Base-by-base conservation (phyloP, 1,140 invertebrate genomes). In the Aphelenchoides fujianensis region DNA sequence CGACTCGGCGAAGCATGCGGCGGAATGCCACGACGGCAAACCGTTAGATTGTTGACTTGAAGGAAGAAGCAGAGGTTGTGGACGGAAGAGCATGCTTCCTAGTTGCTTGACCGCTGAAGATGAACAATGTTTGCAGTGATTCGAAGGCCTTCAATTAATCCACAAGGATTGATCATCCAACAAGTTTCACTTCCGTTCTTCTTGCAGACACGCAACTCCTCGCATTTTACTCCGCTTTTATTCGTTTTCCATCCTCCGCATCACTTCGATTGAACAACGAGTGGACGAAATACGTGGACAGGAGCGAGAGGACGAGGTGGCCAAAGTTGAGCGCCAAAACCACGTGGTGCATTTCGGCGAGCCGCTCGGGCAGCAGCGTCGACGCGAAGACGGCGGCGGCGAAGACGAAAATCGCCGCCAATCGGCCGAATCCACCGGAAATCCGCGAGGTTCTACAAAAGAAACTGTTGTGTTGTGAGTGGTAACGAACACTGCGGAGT, bases 281-380 rank as follows among this genome's bases (percentile, higher is more conserved):
- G 23, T 30, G 34, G 5, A 5, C 5, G 7, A 19, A 5, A 23
- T 30, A 59, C 5, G 55, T 7, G 5, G 34, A 16, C 27, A 7
- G 34, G 19, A 59, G 55, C 12, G 5, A 59, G 34, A 19, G 27
- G 19, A 19, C 7, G 5, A 19, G 12, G 55, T 59, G 55, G 19
- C 28, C 5, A 5, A 19, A 5, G 19, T 59, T 59, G 19, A 23
- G 12, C 5, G 34, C 7, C 7, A 59, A 32, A 5, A 59, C 23
- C 5, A 32, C 19, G 55, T 16, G 5, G 19, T 59, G 55, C 55
- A 59, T 59, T 59, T 59, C 55, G 5, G 55, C 55, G 5, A 59
- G 7, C 7, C 55, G 5, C 19, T 19, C 55, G 5, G 55, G 55
- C 5, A 59, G 5, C 55, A 23, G 5, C 5, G 23, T 7, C 5